A percentile compares a stretch with the other conserved stretches of the same genome.
Conservation (phyloP, 2,797 vertebrate species). For the Amazona finschi region DNA sequence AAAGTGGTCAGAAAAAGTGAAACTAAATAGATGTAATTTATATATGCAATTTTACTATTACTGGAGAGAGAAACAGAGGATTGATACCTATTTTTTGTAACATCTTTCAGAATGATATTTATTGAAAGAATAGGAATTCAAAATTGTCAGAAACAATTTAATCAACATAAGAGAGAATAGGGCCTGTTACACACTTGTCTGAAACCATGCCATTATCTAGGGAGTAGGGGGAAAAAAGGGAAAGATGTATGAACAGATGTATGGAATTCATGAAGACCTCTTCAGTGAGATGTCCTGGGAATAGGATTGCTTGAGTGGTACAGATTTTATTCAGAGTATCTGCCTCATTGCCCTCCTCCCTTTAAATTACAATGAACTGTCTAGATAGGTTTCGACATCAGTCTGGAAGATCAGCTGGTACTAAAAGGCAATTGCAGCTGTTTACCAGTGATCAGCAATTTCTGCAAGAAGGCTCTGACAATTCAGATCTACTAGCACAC, state of each 20-base stretch:
- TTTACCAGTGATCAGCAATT: neutral
- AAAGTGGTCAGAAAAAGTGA: neutral
- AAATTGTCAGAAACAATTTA: neutral
- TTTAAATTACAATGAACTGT: neutral
- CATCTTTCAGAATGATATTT: neutral
- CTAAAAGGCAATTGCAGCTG: neutral
- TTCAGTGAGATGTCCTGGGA: neutral
- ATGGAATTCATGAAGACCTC: neutral
- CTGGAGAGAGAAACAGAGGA: neutral
- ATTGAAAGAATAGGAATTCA: neutral
- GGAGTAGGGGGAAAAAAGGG: fast-evolving
- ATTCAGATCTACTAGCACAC: neutral
- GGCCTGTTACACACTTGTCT: fast-evolving
- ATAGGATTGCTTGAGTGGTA: neutral
- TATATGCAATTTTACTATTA: neutral
- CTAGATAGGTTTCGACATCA: neutral
- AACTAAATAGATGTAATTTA: neutral
- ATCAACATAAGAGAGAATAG: neutral
- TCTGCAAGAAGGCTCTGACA: neutral
- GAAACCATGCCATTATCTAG: neutral
- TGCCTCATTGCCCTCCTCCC: neutral
- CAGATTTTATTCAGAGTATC: neutral
- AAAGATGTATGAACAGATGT: neutral
- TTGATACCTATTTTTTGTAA: neutral
- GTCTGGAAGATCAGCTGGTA: neutral